Evolutionary conservation across 2,113 vertebrate species (phyloP), one percentile per base, ranked within the genome.

Genomic region (Proterorhinus semilunaris): DNA sequence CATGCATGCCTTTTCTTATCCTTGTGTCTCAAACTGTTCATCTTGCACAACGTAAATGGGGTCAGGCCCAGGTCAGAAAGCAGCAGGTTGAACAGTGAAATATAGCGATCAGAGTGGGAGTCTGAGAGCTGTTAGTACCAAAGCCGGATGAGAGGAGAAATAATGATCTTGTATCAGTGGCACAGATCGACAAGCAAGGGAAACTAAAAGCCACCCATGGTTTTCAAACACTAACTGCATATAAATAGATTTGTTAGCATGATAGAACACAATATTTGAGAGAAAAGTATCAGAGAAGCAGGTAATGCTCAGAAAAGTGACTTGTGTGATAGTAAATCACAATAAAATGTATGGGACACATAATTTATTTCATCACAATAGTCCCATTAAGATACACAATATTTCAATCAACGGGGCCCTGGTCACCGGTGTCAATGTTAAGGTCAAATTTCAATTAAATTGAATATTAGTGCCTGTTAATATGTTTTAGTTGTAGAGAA

Each of bases 1-100:
- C 0, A 9, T 49, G 51, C 0, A 9, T 53, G 51, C 61, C 44
- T 36, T 69, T 55, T 15, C 11, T 49, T 3, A 21, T 36, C 27
- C 3, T 71, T 71, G 68, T 17, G 49, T 27, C 71, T 36, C 21
- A 11, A 55, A 69, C 12, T n/a, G 6, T 53, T 57, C 2, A 62
- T 68, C 53, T 69, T 52, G 62, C 45, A 54, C 21, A 9, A 52
- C 55, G 21, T 52, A 64, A 54, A 65, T 71, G 54, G 16, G 73
- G 65, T 70, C 72, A 69, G 11, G 36, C 66, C 47, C 9, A 5
- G 76, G 69, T 74, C 71, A 87, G 68, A 55, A 46, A 74, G 72
- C 67, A 74, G 77, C 65, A 63, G 54, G 52, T 75, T 58, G 66
- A 74, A 69, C 66, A 71, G 16, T 80, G 62, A 80, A 71, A 66